Evolutionary conservation across 1,140 invertebrate genomes (phyloP).

Genomic region (Papilio machaon): DNA sequence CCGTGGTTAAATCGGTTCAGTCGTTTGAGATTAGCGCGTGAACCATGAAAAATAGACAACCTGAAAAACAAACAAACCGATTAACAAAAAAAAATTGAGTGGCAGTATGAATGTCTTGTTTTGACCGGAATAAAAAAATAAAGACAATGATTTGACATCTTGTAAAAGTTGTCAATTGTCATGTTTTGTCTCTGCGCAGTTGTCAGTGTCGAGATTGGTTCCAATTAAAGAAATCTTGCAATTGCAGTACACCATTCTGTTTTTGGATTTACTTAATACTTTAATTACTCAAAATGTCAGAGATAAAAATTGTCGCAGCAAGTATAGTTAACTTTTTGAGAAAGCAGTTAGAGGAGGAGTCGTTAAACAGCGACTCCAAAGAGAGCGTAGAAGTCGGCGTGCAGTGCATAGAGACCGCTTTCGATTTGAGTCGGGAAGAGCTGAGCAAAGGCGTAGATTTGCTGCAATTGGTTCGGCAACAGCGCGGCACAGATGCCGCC

Average conservation of each 20-base stretch:
- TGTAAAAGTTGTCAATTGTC: conserved; percentile 40
- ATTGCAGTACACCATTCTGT: conserved; percentile 25
- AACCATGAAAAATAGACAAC: no score
- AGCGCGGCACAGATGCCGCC: conserved; percentile 44
- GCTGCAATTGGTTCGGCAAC: conserved; percentile 77
- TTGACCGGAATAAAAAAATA: conserved; percentile 3
- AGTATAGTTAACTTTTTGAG: conserved; percentile 78
- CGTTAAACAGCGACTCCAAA: conserved; percentile 84
- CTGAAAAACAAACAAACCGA: no score
- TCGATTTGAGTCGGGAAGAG: conserved; percentile 84
- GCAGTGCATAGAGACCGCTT: conserved; percentile 93
- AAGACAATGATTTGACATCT: conserved; percentile 41
- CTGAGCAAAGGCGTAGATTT: conserved; percentile 71
- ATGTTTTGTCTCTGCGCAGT: not conserved
- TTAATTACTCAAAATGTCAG: conserved; percentile 62
- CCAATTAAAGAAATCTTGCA: conserved; percentile 1
- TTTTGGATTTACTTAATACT: not conserved
- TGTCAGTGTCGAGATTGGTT: not conserved
- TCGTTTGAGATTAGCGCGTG: no score
- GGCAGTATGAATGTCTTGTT: not conserved
- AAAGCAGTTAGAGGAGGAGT: conserved; percentile 69
- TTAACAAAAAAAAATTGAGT: not conserved
- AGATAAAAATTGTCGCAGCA: conserved; percentile 74
- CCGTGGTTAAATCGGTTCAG: no score
- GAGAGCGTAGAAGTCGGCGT: conserved; percentile 91